Conservation (phyloP, 1,140 invertebrate genomes). For the Trigoniulus corallinus region DNA sequence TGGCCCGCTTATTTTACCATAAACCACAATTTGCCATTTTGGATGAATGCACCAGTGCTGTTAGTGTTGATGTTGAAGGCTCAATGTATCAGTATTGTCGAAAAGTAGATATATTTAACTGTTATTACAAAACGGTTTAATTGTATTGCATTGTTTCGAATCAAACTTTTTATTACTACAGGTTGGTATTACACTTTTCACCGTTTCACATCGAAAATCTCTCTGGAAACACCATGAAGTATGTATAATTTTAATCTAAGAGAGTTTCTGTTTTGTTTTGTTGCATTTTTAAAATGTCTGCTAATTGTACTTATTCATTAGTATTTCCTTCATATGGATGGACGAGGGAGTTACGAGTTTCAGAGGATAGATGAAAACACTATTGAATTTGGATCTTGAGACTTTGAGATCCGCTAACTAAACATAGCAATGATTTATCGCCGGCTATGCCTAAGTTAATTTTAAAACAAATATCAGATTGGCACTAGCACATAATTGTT, state of each 20-base stretch:
- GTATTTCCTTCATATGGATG: constrained; percentile 72
- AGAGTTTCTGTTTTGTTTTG: too few relatives aligned
- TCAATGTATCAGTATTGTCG: constrained; percentile 89
- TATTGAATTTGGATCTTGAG: constrained; percentile 87
- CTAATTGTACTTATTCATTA: background rate
- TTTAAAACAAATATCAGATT: too few relatives aligned
- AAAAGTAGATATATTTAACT: constrained; percentile 20
- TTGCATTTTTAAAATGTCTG: background rate
- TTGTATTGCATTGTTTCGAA: too few relatives aligned
- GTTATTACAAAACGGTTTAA: background rate
- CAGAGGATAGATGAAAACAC: constrained; percentile 67
- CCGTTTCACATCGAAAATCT: constrained; percentile 89
- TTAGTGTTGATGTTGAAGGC: constrained; percentile 93
- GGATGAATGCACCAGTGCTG: constrained; percentile 92
- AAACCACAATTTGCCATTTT: constrained; percentile 93
- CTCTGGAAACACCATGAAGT: constrained; percentile 92
- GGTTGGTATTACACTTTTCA: constrained; percentile 87
- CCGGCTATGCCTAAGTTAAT: too few relatives aligned
- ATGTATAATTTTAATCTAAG: too few relatives aligned
- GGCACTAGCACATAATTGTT: too few relatives aligned
- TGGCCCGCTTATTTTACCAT: constrained; percentile 95
- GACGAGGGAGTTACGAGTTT: constrained; percentile 72
- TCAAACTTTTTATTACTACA: too few relatives aligned
- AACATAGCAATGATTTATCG: too few relatives aligned
- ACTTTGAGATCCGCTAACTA: too few relatives aligned